These are phyloP conservation scores for Copsychus sechellarum DNA, from an alignment of 2,113 vertebrate species.

Conservation along the genomic window DNA sequence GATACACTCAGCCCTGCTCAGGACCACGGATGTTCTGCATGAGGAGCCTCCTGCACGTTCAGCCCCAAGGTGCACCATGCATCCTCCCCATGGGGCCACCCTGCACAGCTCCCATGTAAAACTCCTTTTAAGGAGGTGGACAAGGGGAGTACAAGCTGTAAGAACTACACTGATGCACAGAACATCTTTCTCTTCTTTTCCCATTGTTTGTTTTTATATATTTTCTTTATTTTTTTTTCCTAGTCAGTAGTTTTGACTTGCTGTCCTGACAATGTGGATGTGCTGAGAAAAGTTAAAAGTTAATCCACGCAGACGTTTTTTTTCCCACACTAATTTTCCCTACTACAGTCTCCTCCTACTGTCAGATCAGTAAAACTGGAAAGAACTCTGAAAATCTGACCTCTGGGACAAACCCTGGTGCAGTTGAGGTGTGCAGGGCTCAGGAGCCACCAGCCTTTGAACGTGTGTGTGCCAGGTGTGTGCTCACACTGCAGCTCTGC, in stretches of 20 bases:
- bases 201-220: accelerated
- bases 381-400: background rate
- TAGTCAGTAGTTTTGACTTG: background rate
- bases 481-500: background rate
- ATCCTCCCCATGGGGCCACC: background rate
- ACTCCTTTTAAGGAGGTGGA: background rate
- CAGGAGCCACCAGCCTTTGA: background rate
- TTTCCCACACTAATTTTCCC: background rate
- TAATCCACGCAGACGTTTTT: background rate
- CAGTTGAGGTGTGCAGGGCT: background rate
- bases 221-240: background rate
- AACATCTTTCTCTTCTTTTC: accelerated
- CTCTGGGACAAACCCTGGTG: background rate
- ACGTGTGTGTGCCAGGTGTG: accelerated
- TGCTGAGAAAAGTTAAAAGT: background rate
- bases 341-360: background rate
- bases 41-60: background rate
- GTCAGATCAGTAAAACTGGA: background rate
- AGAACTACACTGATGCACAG: background rate
- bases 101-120: background rate
- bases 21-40: accelerated
- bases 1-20: background rate
- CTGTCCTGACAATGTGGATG: background rate
- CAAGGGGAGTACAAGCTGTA: background rate
- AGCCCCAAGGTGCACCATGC: background rate